A percentile compares a stretch with the other conserved stretches of the same genome.
These are phyloP conservation scores for Aurelia coerulea DNA, from an alignment of 30 jellyfish, hydroid and myxozoan species.

Conservation along the genomic window DNA sequence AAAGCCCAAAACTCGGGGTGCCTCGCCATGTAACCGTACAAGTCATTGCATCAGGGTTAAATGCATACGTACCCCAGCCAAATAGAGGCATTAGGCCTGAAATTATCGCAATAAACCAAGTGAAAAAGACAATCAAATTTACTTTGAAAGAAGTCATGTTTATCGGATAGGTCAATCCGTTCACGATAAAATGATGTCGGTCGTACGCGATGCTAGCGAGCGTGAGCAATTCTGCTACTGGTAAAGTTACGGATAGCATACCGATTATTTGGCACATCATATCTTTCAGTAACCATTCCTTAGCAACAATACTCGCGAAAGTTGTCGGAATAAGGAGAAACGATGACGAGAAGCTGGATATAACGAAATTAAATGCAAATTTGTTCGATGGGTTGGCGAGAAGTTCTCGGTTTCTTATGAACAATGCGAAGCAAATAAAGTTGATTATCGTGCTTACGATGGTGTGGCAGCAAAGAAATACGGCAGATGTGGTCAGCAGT, in stretches of 20 bases:
- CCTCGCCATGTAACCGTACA: slow-evolving; percentile 70
- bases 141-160: slow-evolving; percentile 65
- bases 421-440: slow-evolving; percentile 38
- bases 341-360: slow-evolving; percentile 31
- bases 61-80: slow-evolving; percentile 65
- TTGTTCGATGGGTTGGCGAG: slow-evolving; percentile 66
- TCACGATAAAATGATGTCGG: slow-evolving; percentile 70
- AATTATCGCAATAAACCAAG: slow-evolving; percentile 61
- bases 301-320: slow-evolving; percentile 12
- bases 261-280: slow-evolving; percentile 66
- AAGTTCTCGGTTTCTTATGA: slow-evolving; percentile 56
- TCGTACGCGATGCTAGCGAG: slow-evolving; percentile 73
- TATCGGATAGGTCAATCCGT: slow-evolving; percentile 69
- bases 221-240: slow-evolving; percentile 44
- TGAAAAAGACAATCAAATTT: slow-evolving; percentile 45
- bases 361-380: slow-evolving; percentile 53
- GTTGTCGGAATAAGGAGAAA: slow-evolving; percentile 52
- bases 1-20: slow-evolving; percentile 32
- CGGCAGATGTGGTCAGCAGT: slow-evolving; percentile 16
- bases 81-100: slow-evolving; percentile 78
- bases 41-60: slow-evolving; percentile 9
- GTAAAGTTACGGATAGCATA: slow-evolving; percentile 17
- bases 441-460: slow-evolving; percentile 32
- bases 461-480: slow-evolving; percentile 11
- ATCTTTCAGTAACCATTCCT: slow-evolving; percentile 55